Conservation (phyloP, 1,140 invertebrate species). For the Drosophila bocki region DNA sequence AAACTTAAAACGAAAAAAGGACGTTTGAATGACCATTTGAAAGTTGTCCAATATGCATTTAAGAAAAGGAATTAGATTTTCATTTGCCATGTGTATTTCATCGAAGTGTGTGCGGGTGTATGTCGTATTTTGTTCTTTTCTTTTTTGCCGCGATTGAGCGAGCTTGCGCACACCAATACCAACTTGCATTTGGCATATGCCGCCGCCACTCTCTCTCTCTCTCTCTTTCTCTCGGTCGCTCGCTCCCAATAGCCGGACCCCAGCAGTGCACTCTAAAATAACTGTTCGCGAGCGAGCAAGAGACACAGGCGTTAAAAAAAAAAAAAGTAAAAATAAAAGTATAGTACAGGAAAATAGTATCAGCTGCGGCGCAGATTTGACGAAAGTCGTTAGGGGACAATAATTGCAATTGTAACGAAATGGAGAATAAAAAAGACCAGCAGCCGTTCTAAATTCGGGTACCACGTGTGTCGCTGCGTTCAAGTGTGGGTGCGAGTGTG, state of each 20-base stretch:
- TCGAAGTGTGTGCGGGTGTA: slow-evolving; percentile 42
- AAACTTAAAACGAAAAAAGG: slow-evolving; percentile 5
- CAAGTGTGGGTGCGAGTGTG: slow-evolving; percentile 22
- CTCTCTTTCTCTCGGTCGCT: slow-evolving; percentile 22
- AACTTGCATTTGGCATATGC: slow-evolving; percentile 47
- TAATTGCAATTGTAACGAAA: slow-evolving; percentile 33
- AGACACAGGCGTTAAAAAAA: slow-evolving; percentile 53
- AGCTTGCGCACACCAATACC: slow-evolving; percentile 71
- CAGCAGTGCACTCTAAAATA: slow-evolving; percentile 68
- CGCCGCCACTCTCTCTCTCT: slow-evolving; percentile 28
- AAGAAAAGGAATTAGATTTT: slow-evolving; percentile 67
- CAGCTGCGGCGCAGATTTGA: slow-evolving; percentile 70
- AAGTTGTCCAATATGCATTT: slow-evolving; percentile 61
- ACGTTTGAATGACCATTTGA: slow-evolving; percentile 41
- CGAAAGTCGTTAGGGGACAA: slow-evolving; percentile 54
- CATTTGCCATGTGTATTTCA: slow-evolving; percentile 37
- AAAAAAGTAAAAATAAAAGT: slow-evolving; percentile 40
- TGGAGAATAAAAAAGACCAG: slow-evolving; percentile 50
- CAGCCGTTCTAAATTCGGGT: slow-evolving; percentile 62
- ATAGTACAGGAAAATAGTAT: slow-evolving; percentile 44
- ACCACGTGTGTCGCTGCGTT: slow-evolving; percentile 69
- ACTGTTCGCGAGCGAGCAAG: slow-evolving; percentile 59
- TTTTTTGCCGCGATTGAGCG: slow-evolving; percentile 61
- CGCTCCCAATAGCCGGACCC: slow-evolving; percentile 23
- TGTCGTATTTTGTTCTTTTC: slow-evolving; percentile 34